Percentiles rank a stretch among this genome's conserved stretches.
phyloP scores from a whole-genome alignment of 2,113 vertebrate species.

The Leptobrachium ailaonicum region DNA sequence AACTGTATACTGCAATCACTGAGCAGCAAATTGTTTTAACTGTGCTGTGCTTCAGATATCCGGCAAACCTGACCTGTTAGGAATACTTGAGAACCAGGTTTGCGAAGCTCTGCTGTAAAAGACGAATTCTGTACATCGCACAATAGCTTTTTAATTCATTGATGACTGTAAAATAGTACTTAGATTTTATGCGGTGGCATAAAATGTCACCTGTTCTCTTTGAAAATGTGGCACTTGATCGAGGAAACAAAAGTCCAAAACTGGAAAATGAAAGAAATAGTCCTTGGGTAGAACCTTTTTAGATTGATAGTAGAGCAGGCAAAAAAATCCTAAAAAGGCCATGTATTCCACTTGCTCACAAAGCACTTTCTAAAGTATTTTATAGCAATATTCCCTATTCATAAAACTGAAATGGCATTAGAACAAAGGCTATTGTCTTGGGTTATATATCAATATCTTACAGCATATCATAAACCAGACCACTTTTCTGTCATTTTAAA shows the following conservation, averaged over 20 bases:
- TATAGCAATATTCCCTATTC: conserved; percentile 61
- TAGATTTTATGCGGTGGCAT: conserved; percentile 9
- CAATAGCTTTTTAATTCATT: not conserved
- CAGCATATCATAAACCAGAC: conserved; percentile 60
- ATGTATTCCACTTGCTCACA: conserved; percentile 41
- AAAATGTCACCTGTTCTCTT: not conserved
- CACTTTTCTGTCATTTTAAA: conserved; percentile 61
- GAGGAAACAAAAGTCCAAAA: conserved; percentile 2
- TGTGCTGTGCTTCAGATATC: too few species aligned
- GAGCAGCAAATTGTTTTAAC: too few species aligned
- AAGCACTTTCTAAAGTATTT: conserved; percentile 40
- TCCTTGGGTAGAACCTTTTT: conserved; percentile 59
- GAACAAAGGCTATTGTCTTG: conserved; percentile 64
- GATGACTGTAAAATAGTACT: conserved; percentile 10
- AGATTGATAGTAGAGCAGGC: conserved; percentile 63
- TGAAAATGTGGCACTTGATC: conserved; percentile 1
- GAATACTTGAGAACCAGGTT: too few species aligned
- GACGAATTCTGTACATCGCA: too few species aligned
- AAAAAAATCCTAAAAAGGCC: conserved; percentile 57
- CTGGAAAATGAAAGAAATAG: conserved; percentile 40
- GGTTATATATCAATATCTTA: conserved; percentile 58
- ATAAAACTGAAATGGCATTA: conserved; percentile 62
- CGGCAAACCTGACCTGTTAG: too few species aligned
- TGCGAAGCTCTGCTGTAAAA: too few species aligned
- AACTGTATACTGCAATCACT: too few species aligned